Evolutionary conservation across 1,140 invertebrate genomes (phyloP).

Genomic region (Psilanteris sp.): DNA sequence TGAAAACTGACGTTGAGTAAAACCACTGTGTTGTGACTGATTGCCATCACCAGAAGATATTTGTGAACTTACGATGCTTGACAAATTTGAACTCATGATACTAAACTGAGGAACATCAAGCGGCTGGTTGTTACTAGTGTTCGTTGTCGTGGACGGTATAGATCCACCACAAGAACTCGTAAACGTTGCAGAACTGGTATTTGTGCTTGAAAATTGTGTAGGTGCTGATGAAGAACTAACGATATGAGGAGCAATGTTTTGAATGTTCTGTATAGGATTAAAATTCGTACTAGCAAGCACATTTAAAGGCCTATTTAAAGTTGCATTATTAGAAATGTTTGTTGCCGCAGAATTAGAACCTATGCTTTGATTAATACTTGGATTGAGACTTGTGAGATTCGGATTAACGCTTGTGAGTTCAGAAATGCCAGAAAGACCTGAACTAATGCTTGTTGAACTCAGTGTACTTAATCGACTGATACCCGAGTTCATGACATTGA

Average conservation of each 20-base stretch:
- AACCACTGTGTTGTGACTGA: constrained; percentile 31
- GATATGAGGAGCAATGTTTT: constrained; percentile 77
- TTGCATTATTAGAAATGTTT: constrained; percentile 67
- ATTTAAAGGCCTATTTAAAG: constrained; percentile 71
- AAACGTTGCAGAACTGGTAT: constrained; percentile 70
- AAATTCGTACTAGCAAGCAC: constrained; percentile 72
- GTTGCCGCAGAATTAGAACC: constrained; percentile 47
- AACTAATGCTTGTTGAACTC: constrained; percentile 75
- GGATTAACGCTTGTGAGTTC: constrained; percentile 74
- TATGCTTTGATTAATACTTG: constrained; percentile 72
- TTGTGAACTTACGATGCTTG: constrained; percentile 73
- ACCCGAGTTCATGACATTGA: constrained; percentile 74
- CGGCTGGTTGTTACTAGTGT: constrained; percentile 70
- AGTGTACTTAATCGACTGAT: constrained; percentile 73
- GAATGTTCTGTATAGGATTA: constrained; percentile 77
- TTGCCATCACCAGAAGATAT: constrained; percentile 68
- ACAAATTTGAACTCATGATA: constrained; percentile 75
- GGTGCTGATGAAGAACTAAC: constrained; percentile 71
- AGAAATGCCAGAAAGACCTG: constrained; percentile 71
- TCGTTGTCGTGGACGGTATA: constrained; percentile 70
- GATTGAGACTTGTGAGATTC: constrained; percentile 72
- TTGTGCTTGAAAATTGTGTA: constrained; percentile 68
- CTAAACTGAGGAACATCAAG: constrained; percentile 74
- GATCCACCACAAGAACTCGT: constrained; percentile 72
- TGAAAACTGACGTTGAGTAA: constrained; percentile 71